Evolutionary conservation across 2,113 vertebrate genomes (phyloP), one percentile per base, ranked within the genome.

Genomic region (Taurulus bubalis): DNA sequence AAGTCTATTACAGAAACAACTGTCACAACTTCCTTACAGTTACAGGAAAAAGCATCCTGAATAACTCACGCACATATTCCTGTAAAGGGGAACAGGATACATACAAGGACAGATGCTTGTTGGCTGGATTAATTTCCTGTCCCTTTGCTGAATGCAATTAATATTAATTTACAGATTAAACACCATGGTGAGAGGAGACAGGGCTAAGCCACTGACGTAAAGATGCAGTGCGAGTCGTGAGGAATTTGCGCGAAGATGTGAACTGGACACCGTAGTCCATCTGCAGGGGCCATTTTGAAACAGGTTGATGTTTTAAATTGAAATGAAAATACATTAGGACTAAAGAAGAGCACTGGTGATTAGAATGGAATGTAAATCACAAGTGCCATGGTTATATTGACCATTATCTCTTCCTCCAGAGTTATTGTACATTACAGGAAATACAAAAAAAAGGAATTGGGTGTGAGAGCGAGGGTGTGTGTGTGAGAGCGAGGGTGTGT

Each of bases 121-220:
- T 68, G 72, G 40, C 80, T 49, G 49, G 49, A 66, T 73, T 53
- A 34, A 83, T 75, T 72, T 81, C 80, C 75, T 85, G 36, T 63
- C 67, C 78, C 71, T 59, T 58, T 30, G 47, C 36, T 34, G 47
- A 80, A 82, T 47, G 3, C 28, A 62, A 82, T 80, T 64, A 76
- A 78, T 73, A 85, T 73, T 64, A 65, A 68, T 64, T 84, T 68
- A 86, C 56, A 68, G 67, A 79, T 72, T 59, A 85, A 72, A 24
- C 63, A 24, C 0, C 42, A 69, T 1, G n/a, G 49, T 64, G 65
- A 3, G 51, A 80, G 56, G 55, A 74, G 18, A 51, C 9, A 0
- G 22, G 24, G 24, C 22, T 4, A 24, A 85, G 22, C 28, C 70
- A 67, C 62, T n/a, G 55, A 75, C 6, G 26, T 4, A 42, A 22